These are phyloP conservation scores for Acleris sparsana DNA, from an alignment of 2,888 invertebrate genomes.

Conservation along the genomic window DNA sequence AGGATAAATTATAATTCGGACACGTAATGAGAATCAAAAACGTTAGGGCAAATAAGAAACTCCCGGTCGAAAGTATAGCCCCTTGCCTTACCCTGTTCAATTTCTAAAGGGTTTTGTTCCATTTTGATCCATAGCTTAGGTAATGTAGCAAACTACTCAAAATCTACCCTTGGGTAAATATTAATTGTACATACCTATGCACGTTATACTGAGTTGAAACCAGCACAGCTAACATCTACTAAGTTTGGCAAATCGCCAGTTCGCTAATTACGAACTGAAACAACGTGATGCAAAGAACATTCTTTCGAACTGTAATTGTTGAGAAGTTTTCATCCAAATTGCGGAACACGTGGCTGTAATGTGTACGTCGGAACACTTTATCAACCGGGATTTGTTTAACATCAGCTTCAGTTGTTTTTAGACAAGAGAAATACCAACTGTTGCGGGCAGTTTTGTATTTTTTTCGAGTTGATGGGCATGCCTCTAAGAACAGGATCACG, in stretches of 20 bases:
- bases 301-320: constrained; percentile 29
- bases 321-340: constrained; percentile 21
- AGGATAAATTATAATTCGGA: too few relatives aligned
- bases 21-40: too few relatives aligned
- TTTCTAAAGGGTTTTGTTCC: too few relatives aligned
- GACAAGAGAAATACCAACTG: constrained; percentile 8
- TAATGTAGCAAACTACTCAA: too few relatives aligned
- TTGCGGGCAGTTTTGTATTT: neutral
- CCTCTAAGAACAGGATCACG: neutral
- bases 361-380: constrained; percentile 18
- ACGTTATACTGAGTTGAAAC: neutral
- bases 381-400: constrained; percentile 21
- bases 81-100: too few relatives aligned
- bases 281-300: constrained; percentile 25
- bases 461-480: neutral
- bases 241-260: constrained; percentile 22
- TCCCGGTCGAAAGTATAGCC: too few relatives aligned
- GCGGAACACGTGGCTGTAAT: constrained; percentile 29
- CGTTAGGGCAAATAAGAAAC: too few relatives aligned
- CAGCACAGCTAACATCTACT: neutral
- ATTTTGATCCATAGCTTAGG: too few relatives aligned
- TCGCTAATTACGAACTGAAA: constrained; percentile 28
- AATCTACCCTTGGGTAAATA: too few relatives aligned
- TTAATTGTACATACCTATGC: neutral
- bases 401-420: constrained; percentile 6